A percentile compares a stretch with the other conserved stretches of the same genome.
Conservation (phyloP, 2,888 invertebrate genomes). For the Ariolimax columbianus region DNA sequence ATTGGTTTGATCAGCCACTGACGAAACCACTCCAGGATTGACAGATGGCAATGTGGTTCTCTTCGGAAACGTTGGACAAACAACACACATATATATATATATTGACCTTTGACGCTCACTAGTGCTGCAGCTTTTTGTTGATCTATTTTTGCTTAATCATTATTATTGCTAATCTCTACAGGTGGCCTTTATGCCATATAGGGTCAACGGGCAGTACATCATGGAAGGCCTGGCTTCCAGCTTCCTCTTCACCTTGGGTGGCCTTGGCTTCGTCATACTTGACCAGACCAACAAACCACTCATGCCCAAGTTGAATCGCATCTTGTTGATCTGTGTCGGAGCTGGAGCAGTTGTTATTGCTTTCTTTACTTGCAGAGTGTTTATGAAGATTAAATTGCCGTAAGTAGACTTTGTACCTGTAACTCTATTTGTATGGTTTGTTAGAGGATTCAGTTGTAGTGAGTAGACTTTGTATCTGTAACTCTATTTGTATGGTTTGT, state of each 20-base stretch:
- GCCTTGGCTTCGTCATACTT: conserved; percentile 95
- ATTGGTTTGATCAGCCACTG: too few relatives aligned
- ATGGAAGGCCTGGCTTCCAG: conserved; percentile 99
- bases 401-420: conserved; percentile 60
- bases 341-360: conserved; percentile 94
- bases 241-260: conserved; percentile 97
- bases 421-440: neutral
- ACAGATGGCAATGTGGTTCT: too few relatives aligned
- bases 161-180: conserved; percentile 71
- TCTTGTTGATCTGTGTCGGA: conserved; percentile 92
- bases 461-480: conserved; percentile 57
- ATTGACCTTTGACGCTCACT: too few relatives aligned
- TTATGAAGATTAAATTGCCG: conserved; percentile 99
- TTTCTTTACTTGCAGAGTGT: conserved; percentile 96
- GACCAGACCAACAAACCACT: conserved; percentile 95
- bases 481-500: neutral
- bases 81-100: too few relatives aligned
- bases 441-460: conserved; percentile 96
- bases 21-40: too few relatives aligned
- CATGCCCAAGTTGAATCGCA: conserved; percentile 90
- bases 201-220: conserved; percentile 99
- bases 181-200: conserved; percentile 98
- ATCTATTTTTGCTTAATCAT: neutral
- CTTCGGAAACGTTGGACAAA: too few relatives aligned
- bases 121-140: too few relatives aligned